Conservation (phyloP, 2,888 invertebrate genomes). For the Platycnemis pennipes region DNA sequence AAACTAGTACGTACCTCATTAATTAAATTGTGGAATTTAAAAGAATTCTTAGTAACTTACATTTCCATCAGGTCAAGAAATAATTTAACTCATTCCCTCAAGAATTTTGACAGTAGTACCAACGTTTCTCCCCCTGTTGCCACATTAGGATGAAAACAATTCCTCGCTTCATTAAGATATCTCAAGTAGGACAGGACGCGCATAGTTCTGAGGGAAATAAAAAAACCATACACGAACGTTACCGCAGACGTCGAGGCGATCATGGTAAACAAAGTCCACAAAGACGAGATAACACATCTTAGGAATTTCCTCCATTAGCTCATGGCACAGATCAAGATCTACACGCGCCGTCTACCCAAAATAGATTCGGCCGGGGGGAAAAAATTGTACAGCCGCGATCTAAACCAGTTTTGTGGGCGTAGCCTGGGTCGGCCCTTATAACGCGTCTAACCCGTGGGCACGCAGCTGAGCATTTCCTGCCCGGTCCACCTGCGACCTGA, state of each 20-base stretch:
- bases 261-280: background rate
- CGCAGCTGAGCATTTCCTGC: conserved; percentile 13
- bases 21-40: no score
- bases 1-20: no score
- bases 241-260: background rate
- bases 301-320: background rate
- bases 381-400: background rate
- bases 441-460: background rate
- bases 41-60: no score
- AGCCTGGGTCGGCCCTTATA: background rate
- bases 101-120: no score
- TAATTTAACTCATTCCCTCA: no score
- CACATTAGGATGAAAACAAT: no score
- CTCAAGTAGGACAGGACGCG: no score
- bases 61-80: no score
- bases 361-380: background rate
- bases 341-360: background rate
- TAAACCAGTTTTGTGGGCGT: conserved; percentile 22
- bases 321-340: background rate
- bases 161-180: no score
- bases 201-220: no score
- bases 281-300: background rate
- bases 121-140: no score
- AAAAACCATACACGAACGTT: no score
- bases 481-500: background rate